Conservation (phyloP, 2,797 vertebrate genomes). For the Geotrypetes seraphini region DNA sequence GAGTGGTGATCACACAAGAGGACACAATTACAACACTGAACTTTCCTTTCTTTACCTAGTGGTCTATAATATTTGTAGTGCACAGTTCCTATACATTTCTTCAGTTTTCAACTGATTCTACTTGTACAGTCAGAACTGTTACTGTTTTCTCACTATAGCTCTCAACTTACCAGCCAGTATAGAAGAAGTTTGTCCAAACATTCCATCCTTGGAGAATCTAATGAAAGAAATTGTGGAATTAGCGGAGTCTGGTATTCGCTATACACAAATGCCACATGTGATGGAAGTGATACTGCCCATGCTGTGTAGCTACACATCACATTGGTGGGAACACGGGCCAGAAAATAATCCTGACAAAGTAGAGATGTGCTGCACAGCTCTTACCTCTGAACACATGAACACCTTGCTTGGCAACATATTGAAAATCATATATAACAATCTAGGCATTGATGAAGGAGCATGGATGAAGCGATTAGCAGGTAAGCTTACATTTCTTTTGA, state of each 20-base stretch:
- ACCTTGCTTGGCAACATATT: conserved; percentile 85
- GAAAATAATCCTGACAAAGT: conserved; percentile 60
- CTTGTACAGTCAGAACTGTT: no score
- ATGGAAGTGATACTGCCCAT: conserved; percentile 83
- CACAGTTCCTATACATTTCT: no score
- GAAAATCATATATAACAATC: conserved; percentile 93
- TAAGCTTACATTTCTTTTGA: no score
- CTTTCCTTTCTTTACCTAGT: no score
- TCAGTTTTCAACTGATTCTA: no score
- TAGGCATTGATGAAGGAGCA: conserved; percentile 87
- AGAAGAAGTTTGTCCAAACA: conserved; percentile 72
- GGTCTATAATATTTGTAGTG: no score
- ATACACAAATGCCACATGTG: conserved; percentile 89
- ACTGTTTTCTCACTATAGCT: conserved; percentile 44
- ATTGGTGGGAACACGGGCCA: conserved; percentile 90
- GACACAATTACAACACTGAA: no score
- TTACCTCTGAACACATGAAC: conserved; percentile 89
- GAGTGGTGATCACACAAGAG: no score
- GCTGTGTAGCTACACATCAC: conserved; percentile 92
- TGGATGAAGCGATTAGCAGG: conserved; percentile 95
- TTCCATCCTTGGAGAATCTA: conserved; percentile 78
- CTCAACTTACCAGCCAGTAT: conserved; percentile 68
- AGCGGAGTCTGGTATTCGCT: conserved; percentile 84
- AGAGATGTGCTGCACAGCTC: conserved; percentile 76
- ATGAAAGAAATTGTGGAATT: conserved; percentile 87